Evolutionary conservation across 2,888 invertebrate species (phyloP), one percentile per base, ranked within the genome.

Genomic region (Apamea anceps): DNA sequence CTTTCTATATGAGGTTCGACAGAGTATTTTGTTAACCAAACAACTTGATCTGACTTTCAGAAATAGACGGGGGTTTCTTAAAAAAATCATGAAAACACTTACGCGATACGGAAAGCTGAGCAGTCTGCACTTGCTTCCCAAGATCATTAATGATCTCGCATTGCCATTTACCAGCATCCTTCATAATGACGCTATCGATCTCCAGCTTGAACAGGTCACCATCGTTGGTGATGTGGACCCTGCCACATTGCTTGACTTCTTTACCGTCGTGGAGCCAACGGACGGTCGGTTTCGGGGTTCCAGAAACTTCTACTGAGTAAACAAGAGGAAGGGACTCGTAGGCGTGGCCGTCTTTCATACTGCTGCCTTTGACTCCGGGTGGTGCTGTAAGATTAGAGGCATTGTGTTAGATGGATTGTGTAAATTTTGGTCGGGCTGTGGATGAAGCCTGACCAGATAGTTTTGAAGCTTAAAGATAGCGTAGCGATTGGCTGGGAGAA

Each of bases 161-260:
- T 88, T 98, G 98, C 96, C 99, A 99, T 80, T 98, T 97, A 18
- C 98, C 99, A n/a, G 98, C 98, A 93, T 99, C 99, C 18, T 97
- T 97, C 88, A 98, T 93, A 79, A 97, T 97, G 1, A 98, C 97
- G 76, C 98, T 98, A 72, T 97, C 97, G 63, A 99, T 97, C 89
- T 98, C 98, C 86, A 99, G 94, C 90, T 98, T 98, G 92, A 98
- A 98, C 71, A 97, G 96, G 84, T 98, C 98, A 51, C 98, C 98
- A 54, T 98, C 98, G 82, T 98, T 97, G 68, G 97, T 96, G 54
- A 98, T 96, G 80, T 97, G 97, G 75, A 98, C 97, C 78, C 98
- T 96, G 68, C 97, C 97, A 84, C 98, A 97, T 0, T 97, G 95
- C 85, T 98, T 97, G 51, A 99, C 96, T 84, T 98, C 98, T 89